Percentiles rank a stretch among this genome's conserved stretches.
These are phyloP conservation scores for Martes martes DNA, from an alignment of 2,113 vertebrate genomes.

Conservation along the genomic window DNA sequence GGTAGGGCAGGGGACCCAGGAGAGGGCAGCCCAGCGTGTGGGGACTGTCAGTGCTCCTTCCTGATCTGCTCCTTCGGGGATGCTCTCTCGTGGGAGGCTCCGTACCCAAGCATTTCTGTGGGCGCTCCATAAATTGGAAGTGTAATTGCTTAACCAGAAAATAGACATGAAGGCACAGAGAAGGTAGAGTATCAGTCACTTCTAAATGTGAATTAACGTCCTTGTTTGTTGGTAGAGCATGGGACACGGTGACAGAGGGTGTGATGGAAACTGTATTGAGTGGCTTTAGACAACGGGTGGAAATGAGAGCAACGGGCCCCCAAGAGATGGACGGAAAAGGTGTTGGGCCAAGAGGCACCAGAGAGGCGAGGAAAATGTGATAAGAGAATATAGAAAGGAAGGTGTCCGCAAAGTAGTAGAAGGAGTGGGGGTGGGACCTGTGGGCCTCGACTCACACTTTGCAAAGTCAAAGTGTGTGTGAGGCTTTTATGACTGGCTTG, in stretches of 20 bases:
- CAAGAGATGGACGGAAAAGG: not conserved
- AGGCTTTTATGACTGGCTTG: not conserved
- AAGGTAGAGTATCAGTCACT: not conserved
- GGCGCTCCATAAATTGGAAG: not conserved
- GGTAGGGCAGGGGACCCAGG: not conserved
- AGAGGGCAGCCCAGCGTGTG: fast-evolving
- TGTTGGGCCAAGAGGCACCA: not conserved
- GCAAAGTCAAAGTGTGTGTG: not conserved
- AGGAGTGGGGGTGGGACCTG: not conserved
- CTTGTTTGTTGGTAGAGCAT: not conserved
- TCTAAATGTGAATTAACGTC: not conserved
- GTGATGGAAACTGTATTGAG: not conserved
- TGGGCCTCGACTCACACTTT: not conserved
- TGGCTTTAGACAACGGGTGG: not conserved
- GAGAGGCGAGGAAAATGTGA: not conserved
- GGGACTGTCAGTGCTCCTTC: not conserved
- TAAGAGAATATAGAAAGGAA: not conserved
- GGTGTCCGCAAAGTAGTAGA: not conserved
- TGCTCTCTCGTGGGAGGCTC: not conserved
- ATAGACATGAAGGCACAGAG: not conserved
- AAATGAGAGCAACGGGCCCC: not conserved
- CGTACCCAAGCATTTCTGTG: not conserved
- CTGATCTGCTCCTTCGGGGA: not conserved
- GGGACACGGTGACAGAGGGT: not conserved
- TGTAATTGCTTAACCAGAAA: not conserved